Base-by-base conservation (phyloP, 2,113 vertebrate species). In the Myotis davidii region DNA sequence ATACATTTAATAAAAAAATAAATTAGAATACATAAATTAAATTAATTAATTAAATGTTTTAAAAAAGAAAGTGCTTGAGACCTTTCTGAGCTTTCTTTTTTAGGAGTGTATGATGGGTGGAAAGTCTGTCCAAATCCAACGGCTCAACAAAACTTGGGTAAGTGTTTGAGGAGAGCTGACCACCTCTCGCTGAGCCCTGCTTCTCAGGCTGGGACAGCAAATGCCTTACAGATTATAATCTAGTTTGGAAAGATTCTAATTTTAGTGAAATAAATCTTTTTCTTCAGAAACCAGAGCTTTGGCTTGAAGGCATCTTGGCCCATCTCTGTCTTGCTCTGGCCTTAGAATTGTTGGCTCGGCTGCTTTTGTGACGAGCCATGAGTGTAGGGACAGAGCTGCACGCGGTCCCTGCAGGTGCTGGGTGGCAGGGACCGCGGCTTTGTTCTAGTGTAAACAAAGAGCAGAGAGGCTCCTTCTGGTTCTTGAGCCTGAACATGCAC, bases 161-260 rank as follows among this genome's bases (percentile, higher is more conserved):
- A 1, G 18, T n/a, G 48, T 56, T 39, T 39, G 65, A 90, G 73
- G n/a, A 48, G 10, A 9, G 39, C 37, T 56, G 73, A 23, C 45
- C n/a, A n/a, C 37, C 11, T 65, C 79, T 89, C 7, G 16, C 54
- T 34, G 50, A 23, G 37, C 52, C 16, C 34, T 76, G 27, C 61
- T 64, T 27, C 42, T 39, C 39, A 29, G 34, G n/a, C 54, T 48
- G 14, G 0, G 16, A 34, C 25, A 5, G 17, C 18, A n/a, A 34
- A 67, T 13, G 32, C n/a, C 67, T 48, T 65, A 50, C 37, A 79
- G 90, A 85, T 16, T n/a, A 8, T 81, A 48, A 79, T 73, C 65
- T 65, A 54, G 56, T 74, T 48, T 90, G 81, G 74, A 93, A 86
- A 81, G 86, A 69, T 32, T 48, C n/a, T 82, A 82, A 90, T 89